Evolutionary conservation across 2,888 invertebrate genomes (phyloP).

Genomic region (Morinoia aosen): DNA sequence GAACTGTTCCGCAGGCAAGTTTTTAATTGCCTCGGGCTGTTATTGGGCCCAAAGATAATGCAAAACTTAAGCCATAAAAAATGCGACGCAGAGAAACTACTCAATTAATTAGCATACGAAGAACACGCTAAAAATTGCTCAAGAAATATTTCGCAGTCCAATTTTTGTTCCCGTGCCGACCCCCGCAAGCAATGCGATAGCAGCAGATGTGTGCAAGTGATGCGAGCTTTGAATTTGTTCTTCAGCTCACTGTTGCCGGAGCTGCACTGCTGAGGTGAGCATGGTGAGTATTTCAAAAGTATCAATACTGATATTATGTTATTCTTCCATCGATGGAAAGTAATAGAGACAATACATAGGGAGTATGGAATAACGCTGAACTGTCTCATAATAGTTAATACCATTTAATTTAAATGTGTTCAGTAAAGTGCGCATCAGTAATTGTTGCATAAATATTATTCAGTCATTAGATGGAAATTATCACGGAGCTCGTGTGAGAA

Average conservation of each 20-base stretch:
- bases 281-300: background rate
- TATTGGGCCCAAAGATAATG: constrained; percentile 22
- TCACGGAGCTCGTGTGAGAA: background rate
- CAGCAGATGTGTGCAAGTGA: background rate
- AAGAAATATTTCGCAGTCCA: background rate
- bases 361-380: background rate
- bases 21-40: constrained; percentile 38
- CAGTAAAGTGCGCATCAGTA: background rate
- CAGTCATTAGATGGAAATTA: background rate
- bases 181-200: background rate
- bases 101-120: constrained; percentile 37
- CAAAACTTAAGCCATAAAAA: constrained; percentile 31
- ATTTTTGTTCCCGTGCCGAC: background rate
- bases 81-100: background rate
- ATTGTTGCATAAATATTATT: background rate
- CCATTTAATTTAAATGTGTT: background rate
- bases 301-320: background rate
- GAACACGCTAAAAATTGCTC: constrained; percentile 5
- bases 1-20: constrained; percentile 35
- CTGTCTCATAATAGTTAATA: background rate
- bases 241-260: background rate
- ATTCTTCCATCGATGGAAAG: background rate
- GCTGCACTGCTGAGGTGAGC: background rate
- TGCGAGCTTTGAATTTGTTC: background rate
- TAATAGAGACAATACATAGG: too few species aligned